Evolutionary conservation across 1,140 invertebrate genomes (phyloP).

Genomic region (Melanaphis sacchari): DNA sequence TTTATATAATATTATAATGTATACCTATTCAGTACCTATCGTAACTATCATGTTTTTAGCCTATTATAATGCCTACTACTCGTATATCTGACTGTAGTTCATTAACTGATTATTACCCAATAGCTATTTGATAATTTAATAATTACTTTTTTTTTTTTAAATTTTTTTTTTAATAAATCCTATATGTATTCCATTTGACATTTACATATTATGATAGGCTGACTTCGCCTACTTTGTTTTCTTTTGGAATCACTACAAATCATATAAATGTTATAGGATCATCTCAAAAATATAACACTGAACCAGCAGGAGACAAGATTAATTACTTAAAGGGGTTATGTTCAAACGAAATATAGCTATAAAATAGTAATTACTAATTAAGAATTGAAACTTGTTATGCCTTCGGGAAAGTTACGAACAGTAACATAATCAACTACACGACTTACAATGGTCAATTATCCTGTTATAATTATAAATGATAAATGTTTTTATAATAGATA

Average conservation of each 20-base stretch:
- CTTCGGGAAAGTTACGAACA: too few relatives aligned
- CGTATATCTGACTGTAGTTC: not conserved
- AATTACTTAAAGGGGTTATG: not conserved
- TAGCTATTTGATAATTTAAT: not conserved
- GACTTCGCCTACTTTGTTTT: not conserved
- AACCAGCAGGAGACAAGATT: not conserved
- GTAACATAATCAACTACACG: not conserved
- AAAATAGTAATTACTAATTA: not conserved
- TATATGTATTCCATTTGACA: not conserved
- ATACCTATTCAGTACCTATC: too few relatives aligned
- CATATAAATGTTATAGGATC: not conserved
- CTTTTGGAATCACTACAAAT: not conserved
- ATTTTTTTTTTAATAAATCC: not conserved
- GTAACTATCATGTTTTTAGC: not conserved
- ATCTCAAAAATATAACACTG: not conserved
- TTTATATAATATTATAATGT: not conserved
- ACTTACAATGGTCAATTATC: not conserved
- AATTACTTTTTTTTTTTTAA: not conserved
- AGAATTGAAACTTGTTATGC: not conserved
- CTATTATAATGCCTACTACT: not conserved
- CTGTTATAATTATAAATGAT: not conserved
- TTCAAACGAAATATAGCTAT: not conserved
- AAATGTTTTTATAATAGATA: not conserved
- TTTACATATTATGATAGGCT: not conserved
- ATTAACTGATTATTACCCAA: not conserved